A percentile compares a stretch with the other conserved stretches of the same genome.
Evolutionary conservation across 2,888 invertebrate genomes (phyloP).

Genomic region (Catocala sponsa): DNA sequence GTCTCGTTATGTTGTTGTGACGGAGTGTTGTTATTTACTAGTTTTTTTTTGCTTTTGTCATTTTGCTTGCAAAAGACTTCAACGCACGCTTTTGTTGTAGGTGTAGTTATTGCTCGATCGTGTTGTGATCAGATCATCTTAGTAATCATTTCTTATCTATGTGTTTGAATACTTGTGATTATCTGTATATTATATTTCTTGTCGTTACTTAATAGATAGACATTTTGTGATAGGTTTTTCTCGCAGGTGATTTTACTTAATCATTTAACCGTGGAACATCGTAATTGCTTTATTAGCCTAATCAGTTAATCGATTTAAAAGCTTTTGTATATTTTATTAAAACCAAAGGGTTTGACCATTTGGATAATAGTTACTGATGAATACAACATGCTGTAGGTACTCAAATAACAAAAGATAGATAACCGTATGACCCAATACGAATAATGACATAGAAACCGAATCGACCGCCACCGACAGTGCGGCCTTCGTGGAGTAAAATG

Average conservation of each 20-base stretch:
- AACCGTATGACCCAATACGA: constrained; percentile 53
- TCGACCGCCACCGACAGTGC: constrained; percentile 63
- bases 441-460: constrained; percentile 70
- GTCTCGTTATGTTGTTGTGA: constrained; percentile 1
- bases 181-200: background rate
- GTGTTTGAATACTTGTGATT: background rate
- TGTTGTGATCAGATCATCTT: constrained; percentile 1
- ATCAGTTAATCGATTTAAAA: background rate
- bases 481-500: constrained; percentile 78
- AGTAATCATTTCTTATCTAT: background rate
- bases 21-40: background rate
- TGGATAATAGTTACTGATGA: background rate
- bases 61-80: constrained; percentile 75
- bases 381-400: constrained; percentile 10
- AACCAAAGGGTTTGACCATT: no score
- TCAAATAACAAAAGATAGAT: constrained; percentile 27
- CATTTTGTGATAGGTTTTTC: background rate
- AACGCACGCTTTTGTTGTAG: constrained; percentile 67
- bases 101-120: constrained; percentile 10
- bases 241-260: background rate
- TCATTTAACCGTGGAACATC: background rate
- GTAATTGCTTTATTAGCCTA: background rate
- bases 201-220: constrained; percentile 5
- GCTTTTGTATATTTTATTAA: background rate
- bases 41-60: constrained; percentile 38